Percentiles rank a stretch among this genome's conserved stretches.
These are phyloP conservation scores for Hippocampus abdominalis DNA, from an alignment of 2,113 vertebrate species.

Conservation along the genomic window DNA sequence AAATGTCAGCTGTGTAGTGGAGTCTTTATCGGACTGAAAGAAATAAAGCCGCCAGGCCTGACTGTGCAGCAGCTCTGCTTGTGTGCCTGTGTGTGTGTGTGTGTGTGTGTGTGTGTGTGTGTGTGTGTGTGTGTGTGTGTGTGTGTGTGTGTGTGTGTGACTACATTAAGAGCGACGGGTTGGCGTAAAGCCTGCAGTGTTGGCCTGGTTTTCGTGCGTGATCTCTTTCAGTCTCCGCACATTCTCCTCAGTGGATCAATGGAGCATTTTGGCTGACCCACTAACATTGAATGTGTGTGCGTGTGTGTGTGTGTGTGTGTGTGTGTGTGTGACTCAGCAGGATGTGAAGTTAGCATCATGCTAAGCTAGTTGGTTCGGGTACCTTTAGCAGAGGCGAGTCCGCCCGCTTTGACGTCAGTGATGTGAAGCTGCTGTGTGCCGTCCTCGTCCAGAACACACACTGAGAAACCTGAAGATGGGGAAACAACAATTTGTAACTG, in stretches of 20 bases:
- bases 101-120: conserved; percentile 20
- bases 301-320: conserved; percentile 1
- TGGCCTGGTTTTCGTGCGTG: conserved; percentile 57
- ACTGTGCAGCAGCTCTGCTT: neutral
- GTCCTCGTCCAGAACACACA: conserved; percentile 86
- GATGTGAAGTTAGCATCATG: conserved; percentile 6
- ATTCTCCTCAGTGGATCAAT: conserved; percentile 20
- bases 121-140: conserved; percentile 4
- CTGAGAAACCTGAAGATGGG: conserved; percentile 80
- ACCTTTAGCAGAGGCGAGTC: conserved; percentile 89
- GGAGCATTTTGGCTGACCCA: conserved; percentile 12
- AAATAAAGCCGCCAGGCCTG: conserved; percentile 52
- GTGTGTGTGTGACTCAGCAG: conserved; percentile 40
- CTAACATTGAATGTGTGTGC: conserved; percentile 1
- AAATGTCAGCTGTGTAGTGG: conserved; percentile 60
- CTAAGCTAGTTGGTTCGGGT: neutral
- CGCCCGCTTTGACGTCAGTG: conserved; percentile 80
- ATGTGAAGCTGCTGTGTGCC: conserved; percentile 83
- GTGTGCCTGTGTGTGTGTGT: conserved; percentile 21
- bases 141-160: conserved; percentile 18
- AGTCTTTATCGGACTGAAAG: conserved; percentile 56
- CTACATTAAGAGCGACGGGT: conserved; percentile 23
- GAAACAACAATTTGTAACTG: neutral
- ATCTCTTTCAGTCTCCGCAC: conserved; percentile 37
- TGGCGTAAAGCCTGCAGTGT: conserved; percentile 33